phyloP scores from a whole-genome alignment of 2,888 invertebrate genomes.

The Oligia fasciuncula region DNA sequence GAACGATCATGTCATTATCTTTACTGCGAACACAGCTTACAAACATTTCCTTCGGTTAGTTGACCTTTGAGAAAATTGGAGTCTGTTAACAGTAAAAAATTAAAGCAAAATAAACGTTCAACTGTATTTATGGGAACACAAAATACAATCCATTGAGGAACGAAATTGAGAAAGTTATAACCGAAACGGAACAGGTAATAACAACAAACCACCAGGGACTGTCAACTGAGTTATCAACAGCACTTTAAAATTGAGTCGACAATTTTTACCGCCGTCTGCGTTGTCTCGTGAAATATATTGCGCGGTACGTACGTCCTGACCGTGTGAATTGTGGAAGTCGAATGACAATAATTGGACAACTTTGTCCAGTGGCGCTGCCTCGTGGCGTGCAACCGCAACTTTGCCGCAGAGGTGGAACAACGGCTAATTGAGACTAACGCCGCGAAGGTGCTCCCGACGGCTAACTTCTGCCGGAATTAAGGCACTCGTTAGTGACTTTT shows the following conservation, averaged over 20 bases:
- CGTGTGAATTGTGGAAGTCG: slow-evolving; percentile 65
- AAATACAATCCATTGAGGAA: slow-evolving; percentile 38
- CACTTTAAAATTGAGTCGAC: slow-evolving; percentile 58
- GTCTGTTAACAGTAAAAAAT: slow-evolving; percentile 23
- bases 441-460: slow-evolving; percentile 71
- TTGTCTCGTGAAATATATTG: slow-evolving; percentile 40
- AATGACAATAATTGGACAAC: slow-evolving; percentile 81
- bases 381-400: slow-evolving; percentile 60
- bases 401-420: slow-evolving; percentile 69
- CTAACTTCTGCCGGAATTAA: slow-evolving; percentile 84
- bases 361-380: slow-evolving; percentile 72
- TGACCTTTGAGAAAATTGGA: slow-evolving; percentile 19
- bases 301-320: slow-evolving; percentile 31
- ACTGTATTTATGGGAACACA: slow-evolving; percentile 26
- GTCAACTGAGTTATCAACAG: slow-evolving; percentile 50
- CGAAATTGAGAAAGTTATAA: slow-evolving; percentile 59
- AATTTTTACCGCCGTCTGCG: slow-evolving; percentile 45
- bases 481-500: slow-evolving; percentile 86
- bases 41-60: slow-evolving; percentile 27
- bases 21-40: slow-evolving; percentile 35
- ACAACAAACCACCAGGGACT: slow-evolving; percentile 44
- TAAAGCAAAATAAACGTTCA: slow-evolving; percentile 30
- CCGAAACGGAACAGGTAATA: slow-evolving; percentile 48
- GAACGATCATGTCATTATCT: slow-evolving; percentile 58
- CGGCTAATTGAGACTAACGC: slow-evolving; percentile 81